Base-by-base conservation (phyloP, 2,113 vertebrate species). In the Vulpes ferrilata region DNA sequence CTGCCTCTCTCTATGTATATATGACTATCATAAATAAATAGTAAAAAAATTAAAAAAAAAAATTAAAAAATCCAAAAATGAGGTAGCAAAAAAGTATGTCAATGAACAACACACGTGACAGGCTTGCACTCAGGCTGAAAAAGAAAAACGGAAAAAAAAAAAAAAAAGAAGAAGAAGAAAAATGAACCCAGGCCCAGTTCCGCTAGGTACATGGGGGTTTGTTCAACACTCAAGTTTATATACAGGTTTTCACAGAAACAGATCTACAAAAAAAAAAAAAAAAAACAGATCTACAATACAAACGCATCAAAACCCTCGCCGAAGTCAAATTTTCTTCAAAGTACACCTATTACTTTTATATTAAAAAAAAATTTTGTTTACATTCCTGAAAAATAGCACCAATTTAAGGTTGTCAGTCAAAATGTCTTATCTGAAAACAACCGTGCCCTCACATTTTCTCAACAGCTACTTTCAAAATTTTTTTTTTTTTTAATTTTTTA, bases 191-290 rank as follows among this genome's bases (percentile, higher is more conserved):
- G 11, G 6, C 1, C 25, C 80, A 74, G n/a, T 1, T 85, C 64
- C 0, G 27, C 60, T 23, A 11, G 13, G 30, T 16, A 1, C 0
- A 7, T 2, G 53, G 65, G 60, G 17, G 10, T 11, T 0, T 2
- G 25, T 22, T 48, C 35, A 92, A 35, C 0, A 0, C 32, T 25
- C 1, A 16, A 13, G 74, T 7, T 67, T 25, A 60, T 2, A n/a
- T 5, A 55, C 0, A 5, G 19, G 60, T 60, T 60, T 19, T n/a
- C 9, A 13, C 17, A 4, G 22, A 17, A 13, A 27, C 20, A 27
- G 6, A 25, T 2, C 25, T 16, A 73, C 22, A 64, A 79, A 43
- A 43, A 43, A 43, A 43, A 5, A 60, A 43, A 43, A 43, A 43
- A 43, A 43, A 43, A 43, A 27, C 20, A 27, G 6, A 25, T 2